Base-by-base conservation (phyloP, 2,113 vertebrate genomes). In the Marmota monax region DNA sequence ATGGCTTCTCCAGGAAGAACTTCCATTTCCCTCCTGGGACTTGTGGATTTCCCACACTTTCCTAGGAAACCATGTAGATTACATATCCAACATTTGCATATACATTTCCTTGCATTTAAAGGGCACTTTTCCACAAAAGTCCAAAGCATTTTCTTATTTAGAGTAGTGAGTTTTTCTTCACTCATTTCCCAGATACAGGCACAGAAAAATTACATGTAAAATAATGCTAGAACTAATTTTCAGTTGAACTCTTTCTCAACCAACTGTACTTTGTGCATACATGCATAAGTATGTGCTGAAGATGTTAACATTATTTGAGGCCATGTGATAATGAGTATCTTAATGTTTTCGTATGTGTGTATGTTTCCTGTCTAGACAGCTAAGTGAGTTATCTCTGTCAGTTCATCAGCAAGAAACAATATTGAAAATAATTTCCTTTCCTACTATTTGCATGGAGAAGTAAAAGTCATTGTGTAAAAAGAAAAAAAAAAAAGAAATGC, bases 351-450 rank as follows among this genome's bases (percentile, higher is more conserved):
- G n/a, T 83, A 51, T 89, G 51, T 78, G 65, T 39, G 25, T 74
- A 45, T 87, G 90, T 72, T 97, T 97, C 95, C 92, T 96, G 65
- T 94, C 89, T 95, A 96, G 93, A 94, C 70, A 88, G 72, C 70
- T 96, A 95, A 97, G 42, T 88, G 51, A 90, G 78, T 95, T 94
- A 94, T 96, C 90, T 89, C 69, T 70, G 42, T 94, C 89, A 94
- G 39, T 77, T 96, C 70, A 87, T 93, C 83, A 96, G 65, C 39
- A 70, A 90, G 76, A 90, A 96, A 92, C 39, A 84, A 78, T 87
- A 94, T 22, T 73, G 67, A 96, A 89, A 97, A 96, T 86, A 96
- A 97, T 80, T 91, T 96, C 45, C 84, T 91, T 92, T 89, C 53
- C 79, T 63, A 70, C 37, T 48, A 61, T 93, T 72, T 92, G 45